phyloP scores from a whole-genome alignment of 1,140 invertebrate species.

The Alviniconcha marisindica region DNA sequence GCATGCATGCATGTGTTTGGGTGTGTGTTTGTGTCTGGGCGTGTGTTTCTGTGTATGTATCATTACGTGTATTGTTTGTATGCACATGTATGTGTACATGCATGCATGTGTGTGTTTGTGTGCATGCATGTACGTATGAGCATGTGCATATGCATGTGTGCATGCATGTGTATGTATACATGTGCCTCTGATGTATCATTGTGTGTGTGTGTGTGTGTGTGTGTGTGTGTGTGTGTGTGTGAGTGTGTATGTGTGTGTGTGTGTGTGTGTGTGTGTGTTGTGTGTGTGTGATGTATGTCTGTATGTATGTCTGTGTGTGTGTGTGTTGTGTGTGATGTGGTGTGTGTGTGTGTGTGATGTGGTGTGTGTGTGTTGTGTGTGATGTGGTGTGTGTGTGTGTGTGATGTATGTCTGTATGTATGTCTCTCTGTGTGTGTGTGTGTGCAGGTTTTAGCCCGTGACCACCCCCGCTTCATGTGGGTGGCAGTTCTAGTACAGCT shows the following conservation, averaged over 20 bases:
- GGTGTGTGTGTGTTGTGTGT: no score
- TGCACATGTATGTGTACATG: not conserved
- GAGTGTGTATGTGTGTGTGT: conserved; percentile 5
- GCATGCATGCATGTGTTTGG: not conserved
- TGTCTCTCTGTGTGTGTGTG: not conserved
- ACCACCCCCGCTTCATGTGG: conserved; percentile 68
- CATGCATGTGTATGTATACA: not conserved
- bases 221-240: not conserved
- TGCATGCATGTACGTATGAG: not conserved
- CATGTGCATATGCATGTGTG: not conserved
- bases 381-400: not conserved
- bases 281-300: not conserved
- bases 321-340: not conserved
- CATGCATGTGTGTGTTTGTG: not conserved
- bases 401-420: not conserved
- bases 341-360: not conserved
- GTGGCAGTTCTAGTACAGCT: conserved; percentile 70
- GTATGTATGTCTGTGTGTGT: not conserved
- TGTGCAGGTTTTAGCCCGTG: conserved; percentile 62
- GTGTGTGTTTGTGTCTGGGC: not conserved
- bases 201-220: not conserved
- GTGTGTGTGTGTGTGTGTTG: conserved; percentile 4
- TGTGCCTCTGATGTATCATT: no score
- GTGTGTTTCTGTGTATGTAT: not conserved
- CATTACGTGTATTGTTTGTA: not conserved